Evolutionary conservation across 2,797 vertebrate genomes (phyloP), one percentile per base, ranked within the genome.

Genomic region (Lemur catta): DNA sequence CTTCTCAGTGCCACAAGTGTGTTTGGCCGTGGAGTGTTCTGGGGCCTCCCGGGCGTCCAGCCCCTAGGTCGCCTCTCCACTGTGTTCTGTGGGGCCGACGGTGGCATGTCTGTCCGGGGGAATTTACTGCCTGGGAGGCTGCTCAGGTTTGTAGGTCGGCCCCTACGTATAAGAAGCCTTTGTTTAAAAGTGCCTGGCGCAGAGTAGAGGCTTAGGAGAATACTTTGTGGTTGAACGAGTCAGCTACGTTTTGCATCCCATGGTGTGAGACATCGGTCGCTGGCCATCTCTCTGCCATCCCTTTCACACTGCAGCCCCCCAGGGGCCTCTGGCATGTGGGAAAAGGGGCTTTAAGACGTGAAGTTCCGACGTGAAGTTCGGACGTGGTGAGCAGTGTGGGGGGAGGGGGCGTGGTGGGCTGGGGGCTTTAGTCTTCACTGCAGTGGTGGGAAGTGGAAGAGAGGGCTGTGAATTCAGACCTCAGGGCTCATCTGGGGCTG

Each of bases 171-270:
- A 8, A 55, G 61, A 14, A 22, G n/a, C 3, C n/a, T 55, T 18
- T 38, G 7, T 65, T 65, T 65, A 7, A 61, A 50, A 2, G n/a
- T 5, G 20, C 84, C 6, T 2, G 26, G 14, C 6, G 13, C 75
- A 41, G 61, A 84, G 35, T 2, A 35, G 43, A 6, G 15, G 18
- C 59, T 57, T 22, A 4, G n/a, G 3, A 6, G 3, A 4, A 3
- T 43, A n/a, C 26, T 43, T 28, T 14, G 18, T 46, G 38, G 41
- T 18, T 13, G 4, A 22, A 65, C 1, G 20, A 17, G 1, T 30
- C 2, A 11, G 1, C 41, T 28, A 0, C 1, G 12, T 4, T 3
- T n/a, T 7, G n/a, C 2, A 0, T 18, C 7, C 9, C 0, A 0
- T 15, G 18, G 3, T 24, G 11, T 20, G 30, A 63, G 67, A 5